These are phyloP conservation scores for Drosophila nigritarsus DNA, from an alignment of 2,888 invertebrate species.

Conservation along the genomic window DNA sequence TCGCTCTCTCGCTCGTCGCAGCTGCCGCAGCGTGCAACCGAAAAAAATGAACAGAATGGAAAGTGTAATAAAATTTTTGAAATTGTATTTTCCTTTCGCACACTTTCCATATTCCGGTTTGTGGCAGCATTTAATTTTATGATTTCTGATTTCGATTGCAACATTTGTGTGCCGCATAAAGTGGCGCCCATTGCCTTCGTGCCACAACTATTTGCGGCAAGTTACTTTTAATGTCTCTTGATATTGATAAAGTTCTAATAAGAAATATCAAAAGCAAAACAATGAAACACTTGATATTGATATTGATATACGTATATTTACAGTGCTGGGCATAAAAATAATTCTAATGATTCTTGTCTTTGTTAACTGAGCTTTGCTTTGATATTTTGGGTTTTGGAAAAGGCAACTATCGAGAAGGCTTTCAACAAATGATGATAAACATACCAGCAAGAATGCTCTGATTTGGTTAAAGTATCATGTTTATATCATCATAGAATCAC, in stretches of 20 bases:
- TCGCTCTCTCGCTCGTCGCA: constrained; percentile 15
- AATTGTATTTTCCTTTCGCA: constrained; percentile 69
- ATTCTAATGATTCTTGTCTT: neutral
- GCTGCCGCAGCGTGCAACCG: constrained; percentile 36
- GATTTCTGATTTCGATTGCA: constrained; percentile 66
- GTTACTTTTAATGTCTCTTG: constrained; percentile 31
- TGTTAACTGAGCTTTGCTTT: neutral
- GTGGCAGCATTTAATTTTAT: constrained; percentile 65
- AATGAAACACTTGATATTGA: constrained; percentile 5
- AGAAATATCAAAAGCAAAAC: constrained; percentile 4
- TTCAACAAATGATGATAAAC: neutral
- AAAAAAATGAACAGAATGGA: constrained; percentile 70
- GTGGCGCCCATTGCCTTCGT: constrained; percentile 22
- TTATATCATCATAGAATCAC: too few species aligned
- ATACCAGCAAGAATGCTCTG: too few species aligned
- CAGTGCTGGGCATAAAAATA: neutral
- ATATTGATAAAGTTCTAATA: constrained; percentile 43
- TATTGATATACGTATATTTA: neutral
- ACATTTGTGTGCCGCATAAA: constrained; percentile 59
- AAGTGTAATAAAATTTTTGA: constrained; percentile 77
- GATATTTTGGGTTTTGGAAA: neutral
- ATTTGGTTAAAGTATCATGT: too few species aligned
- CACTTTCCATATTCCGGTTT: constrained; percentile 39
- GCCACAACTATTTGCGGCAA: constrained; percentile 33
- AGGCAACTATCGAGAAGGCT: neutral